Evolutionary conservation across 2,113 vertebrate species (phyloP), one percentile per base, ranked within the genome.

Genomic region (Cephalopholis sonnerati): DNA sequence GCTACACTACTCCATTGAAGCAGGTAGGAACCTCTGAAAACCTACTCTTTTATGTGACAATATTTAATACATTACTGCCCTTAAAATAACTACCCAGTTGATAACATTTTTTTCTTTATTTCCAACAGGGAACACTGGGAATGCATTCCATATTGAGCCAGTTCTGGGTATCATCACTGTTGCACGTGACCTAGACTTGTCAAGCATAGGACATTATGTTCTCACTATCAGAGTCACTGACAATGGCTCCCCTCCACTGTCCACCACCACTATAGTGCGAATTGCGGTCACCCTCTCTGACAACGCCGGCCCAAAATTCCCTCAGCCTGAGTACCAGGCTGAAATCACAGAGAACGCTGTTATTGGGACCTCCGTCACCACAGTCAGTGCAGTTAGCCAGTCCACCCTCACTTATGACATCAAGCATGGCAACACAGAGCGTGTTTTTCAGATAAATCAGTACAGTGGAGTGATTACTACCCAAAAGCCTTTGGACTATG

Each of bases 381-480:
- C 96, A 22, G 94, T 99, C 24, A 97, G 93, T 7, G 98, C 98
- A 17, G 95, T 98, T 82, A 99, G 98, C 86, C 97, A 97, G 80
- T 99, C 98, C 13, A 98, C 98, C 0, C 91, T 99, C 58, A 96
- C 97, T 67, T 99, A 98, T 61, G 97, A 99, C 72, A 95, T 99
- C 87, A 97, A 96, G 82, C 95, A 95, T 59, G 98, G 98, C 63
- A 97, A 99, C 36, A 22, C 75, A 0, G 92, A 96, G 57, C 96
- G 94, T 15, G 88, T 93, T 27, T 99, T 99, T 80, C 91, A 96
- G 64, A 96, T 99, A 82, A 99, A 99, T 83, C 98, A 98, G 0
- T 99, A 99, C 83, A 98, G 98, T 57, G 98, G 98, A 46, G 98
- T 98, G 22, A 94, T 99, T 87, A 97, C 97, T 9, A 98, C 95